Conservation (phyloP, 2,113 vertebrate genomes). For the Osmerus eperlanus region DNA sequence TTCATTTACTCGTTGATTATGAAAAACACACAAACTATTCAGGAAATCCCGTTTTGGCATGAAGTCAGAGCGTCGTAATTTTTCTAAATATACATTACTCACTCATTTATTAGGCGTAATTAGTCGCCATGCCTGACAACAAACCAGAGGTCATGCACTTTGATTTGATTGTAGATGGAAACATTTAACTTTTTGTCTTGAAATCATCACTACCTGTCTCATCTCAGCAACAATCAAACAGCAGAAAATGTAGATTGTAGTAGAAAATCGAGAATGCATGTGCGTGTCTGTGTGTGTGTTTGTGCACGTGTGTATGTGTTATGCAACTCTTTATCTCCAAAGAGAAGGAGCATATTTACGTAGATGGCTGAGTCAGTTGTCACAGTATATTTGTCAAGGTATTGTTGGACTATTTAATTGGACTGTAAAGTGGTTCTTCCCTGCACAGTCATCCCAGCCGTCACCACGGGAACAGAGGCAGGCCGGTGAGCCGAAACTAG, state of each 20-base stretch:
- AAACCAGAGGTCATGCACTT: constrained; percentile 27
- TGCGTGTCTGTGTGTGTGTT: constrained; percentile 23
- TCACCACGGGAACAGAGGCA: constrained; percentile 14
- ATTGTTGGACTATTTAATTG: too few species aligned
- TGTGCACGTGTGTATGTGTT: constrained; percentile 20
- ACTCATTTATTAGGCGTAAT: constrained; percentile 23
- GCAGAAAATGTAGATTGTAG: not conserved
- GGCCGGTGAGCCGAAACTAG: constrained; percentile 39
- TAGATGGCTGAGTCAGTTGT: not conserved
- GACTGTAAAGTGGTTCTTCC: not conserved
- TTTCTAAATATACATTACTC: constrained; percentile 50
- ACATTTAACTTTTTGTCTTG: constrained; percentile 26
- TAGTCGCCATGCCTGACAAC: constrained; percentile 48
- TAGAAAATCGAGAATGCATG: constrained; percentile 21
- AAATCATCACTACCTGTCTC: constrained; percentile 40
- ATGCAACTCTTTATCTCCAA: not conserved
- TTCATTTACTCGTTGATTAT: constrained; percentile 34
- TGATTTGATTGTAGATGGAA: constrained; percentile 43
- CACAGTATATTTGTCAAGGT: not conserved
- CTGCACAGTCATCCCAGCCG: constrained; percentile 10
- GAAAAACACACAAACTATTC: constrained; percentile 31
- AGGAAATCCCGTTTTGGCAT: constrained; percentile 41
- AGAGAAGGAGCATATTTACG: not conserved
- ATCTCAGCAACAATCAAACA: constrained; percentile 44
- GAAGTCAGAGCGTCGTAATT: constrained; percentile 12